Percentiles rank a stretch among this genome's conserved stretches.
phyloP scores from a whole-genome alignment of 2,113 vertebrate species.

The Corvus cornix region DNA sequence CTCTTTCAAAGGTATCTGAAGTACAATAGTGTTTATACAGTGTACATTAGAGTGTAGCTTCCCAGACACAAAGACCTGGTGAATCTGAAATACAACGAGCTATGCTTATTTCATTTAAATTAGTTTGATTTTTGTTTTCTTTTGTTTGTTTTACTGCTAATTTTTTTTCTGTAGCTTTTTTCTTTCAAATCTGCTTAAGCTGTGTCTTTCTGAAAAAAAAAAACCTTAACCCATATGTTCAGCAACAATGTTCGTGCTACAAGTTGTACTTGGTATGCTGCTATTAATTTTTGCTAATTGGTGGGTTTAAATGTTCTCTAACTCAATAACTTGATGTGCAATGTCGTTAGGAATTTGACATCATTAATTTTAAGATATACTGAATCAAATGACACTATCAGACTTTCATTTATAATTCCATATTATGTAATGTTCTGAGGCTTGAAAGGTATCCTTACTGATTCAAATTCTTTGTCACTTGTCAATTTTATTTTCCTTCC shows the following conservation, averaged over 20 bases:
- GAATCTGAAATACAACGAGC: neutral
- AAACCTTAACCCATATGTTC: neutral
- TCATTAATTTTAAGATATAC: neutral
- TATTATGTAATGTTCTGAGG: neutral
- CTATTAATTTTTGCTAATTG: neutral
- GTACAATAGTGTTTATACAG: neutral
- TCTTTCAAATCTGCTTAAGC: constrained; percentile 38
- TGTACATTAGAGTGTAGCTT: neutral
- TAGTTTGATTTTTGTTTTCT: neutral
- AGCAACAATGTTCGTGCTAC: neutral
- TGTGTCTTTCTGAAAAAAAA: neutral
- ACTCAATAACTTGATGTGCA: neutral
- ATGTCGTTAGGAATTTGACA: neutral
- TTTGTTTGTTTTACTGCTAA: neutral
- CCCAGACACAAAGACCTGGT: neutral
- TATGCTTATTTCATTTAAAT: constrained; percentile 3
- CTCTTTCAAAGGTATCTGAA: neutral
- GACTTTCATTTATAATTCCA: neutral
- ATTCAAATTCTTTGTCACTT: neutral
- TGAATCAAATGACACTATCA: constrained; percentile 24
- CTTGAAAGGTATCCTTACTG: neutral
- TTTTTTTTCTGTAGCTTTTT: constrained; percentile 40
- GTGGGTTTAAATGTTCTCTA: neutral
- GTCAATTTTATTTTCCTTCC: neutral
- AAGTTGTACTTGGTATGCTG: constrained; percentile 10